Percentiles rank a stretch among this genome's conserved stretches.
Conservation (phyloP, 2,113 vertebrate species). For the Aspidoscelis tigris region DNA sequence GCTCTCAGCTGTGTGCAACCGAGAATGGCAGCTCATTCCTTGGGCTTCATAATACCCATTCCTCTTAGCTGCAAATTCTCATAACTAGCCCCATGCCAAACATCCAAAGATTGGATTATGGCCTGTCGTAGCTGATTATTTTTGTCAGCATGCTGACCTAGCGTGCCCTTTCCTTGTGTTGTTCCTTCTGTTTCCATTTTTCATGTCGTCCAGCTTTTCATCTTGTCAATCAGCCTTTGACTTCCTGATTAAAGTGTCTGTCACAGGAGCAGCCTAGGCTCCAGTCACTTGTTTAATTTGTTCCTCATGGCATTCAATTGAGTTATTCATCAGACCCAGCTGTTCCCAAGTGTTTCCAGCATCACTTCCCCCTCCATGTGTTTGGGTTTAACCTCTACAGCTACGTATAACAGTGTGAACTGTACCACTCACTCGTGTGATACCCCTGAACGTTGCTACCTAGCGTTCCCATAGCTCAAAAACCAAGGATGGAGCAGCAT, state of each 20-base stretch:
- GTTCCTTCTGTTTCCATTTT: constrained; percentile 90
- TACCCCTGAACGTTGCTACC: constrained; percentile 66
- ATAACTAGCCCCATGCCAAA: constrained; percentile 81
- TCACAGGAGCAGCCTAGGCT: constrained; percentile 81
- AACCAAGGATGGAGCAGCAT: constrained; percentile 59
- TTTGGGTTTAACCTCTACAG: constrained; percentile 86
- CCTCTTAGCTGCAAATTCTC: constrained; percentile 79
- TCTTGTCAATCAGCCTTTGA: constrained; percentile 89
- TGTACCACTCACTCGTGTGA: constrained; percentile 79
- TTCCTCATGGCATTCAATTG: constrained; percentile 86
- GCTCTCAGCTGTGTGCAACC: constrained; percentile 59
- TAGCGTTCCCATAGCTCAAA: constrained; percentile 57
- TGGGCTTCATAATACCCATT: constrained; percentile 82
- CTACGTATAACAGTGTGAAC: constrained; percentile 78
- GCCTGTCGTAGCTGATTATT: constrained; percentile 86
- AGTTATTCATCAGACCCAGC: constrained; percentile 86
- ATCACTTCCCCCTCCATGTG: constrained; percentile 75
- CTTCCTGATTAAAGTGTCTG: constrained; percentile 89
- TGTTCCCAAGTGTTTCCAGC: constrained; percentile 85
- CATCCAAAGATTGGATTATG: constrained; percentile 83
- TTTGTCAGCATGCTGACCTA: constrained; percentile 86
- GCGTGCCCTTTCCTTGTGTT: constrained; percentile 84
- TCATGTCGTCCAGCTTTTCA: constrained; percentile 88
- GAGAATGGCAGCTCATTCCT: constrained; percentile 79
- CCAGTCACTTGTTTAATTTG: constrained; percentile 86